Base-by-base conservation (phyloP, 1,140 invertebrate genomes). In the Cecropterus lyciades region DNA sequence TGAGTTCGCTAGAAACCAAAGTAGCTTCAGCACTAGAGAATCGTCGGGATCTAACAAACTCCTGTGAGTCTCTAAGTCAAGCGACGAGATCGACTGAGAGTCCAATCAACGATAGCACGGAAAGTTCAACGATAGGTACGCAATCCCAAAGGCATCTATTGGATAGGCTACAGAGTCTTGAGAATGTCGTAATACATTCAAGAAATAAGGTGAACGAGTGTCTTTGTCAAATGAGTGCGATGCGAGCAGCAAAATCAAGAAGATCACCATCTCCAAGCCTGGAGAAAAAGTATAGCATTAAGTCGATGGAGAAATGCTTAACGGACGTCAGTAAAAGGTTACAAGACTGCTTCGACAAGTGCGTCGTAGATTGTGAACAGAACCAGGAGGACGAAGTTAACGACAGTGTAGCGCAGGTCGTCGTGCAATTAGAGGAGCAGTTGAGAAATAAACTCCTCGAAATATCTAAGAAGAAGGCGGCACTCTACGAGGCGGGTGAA, bases 1-100 rank as follows among this genome's bases (percentile, higher is more conserved):
- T 97, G 24, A 96, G 94, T 77, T 95, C 95, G 17, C 82, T 97
- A 69, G 96, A 97, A 89, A 94, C 94, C 16, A 96, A 96, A 93
- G 94, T 96, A 14, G 92, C 93, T 16, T 95, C 92, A 73, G 94
- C 94, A 3, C 81, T 93, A 33, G 93, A 94, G 65, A 92, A 79
- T 66, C 86, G 93, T 17, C 73, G 77, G 48, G 91, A 93, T 67
- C 68, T 92, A 16, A 86, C 93, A 13, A 93, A 91, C 62, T 94
- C 93, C 3, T 93, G 88, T 55, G 93, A 94, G 73, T 93, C 93
- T 9, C 75, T 94, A 40, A 93, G 88, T 76, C 83, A 82, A 66
- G 76, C 80, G 11, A 80, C 83, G 14, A 80, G 82, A 64, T 85
- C 85, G 0, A 79, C 78, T 14, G 87, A 92, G 15, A 89, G 81